Evolutionary conservation across 2,888 invertebrate species (phyloP).

Genomic region (Sepiola atlantica): DNA sequence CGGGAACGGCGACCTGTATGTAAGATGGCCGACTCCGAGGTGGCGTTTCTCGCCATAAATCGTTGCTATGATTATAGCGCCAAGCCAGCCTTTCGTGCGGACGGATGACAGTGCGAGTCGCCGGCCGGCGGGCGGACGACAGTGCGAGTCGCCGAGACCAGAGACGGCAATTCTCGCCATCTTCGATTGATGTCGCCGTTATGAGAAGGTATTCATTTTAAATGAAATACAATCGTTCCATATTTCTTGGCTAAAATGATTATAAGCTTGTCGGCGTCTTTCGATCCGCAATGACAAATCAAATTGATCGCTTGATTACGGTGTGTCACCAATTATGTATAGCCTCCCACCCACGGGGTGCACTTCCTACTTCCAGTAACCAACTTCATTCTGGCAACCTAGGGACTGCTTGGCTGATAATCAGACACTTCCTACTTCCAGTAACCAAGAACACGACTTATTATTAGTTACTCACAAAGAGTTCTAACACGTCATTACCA

Average conservation of each 20-base stretch:
- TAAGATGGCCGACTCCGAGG: neutral
- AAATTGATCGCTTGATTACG: neutral
- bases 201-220: constrained; percentile 20
- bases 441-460: no score
- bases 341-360: no score
- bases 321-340: neutral
- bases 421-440: no score
- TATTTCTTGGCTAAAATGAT: constrained; percentile 19
- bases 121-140: neutral
- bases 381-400: no score
- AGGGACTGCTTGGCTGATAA: no score
- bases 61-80: constrained; percentile 21
- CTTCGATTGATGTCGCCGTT: neutral
- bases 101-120: neutral
- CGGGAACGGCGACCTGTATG: neutral
- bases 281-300: neutral
- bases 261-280: neutral
- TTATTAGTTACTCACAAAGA: no score
- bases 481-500: no score
- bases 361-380: no score
- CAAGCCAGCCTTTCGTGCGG: neutral
- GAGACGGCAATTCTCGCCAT: neutral
- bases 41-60: constrained; percentile 12
- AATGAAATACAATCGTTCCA: neutral
- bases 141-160: no score